Evolutionary conservation across 2,113 vertebrate species (phyloP).

Genomic region (Cyphomyrus plagiostoma): DNA sequence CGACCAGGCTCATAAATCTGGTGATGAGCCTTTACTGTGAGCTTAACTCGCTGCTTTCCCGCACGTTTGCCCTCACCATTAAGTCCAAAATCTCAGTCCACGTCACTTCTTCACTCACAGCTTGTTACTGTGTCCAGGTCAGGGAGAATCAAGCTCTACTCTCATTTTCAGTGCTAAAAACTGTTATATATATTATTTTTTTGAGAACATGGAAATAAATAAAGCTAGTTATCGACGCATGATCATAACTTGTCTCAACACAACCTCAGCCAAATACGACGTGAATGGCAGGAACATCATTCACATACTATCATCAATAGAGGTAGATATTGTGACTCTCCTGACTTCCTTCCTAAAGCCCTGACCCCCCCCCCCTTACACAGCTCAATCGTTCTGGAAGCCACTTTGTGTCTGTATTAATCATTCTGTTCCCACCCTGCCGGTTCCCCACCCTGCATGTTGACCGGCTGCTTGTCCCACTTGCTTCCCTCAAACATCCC

Average conservation of each 20-base stretch:
- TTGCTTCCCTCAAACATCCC: not conserved
- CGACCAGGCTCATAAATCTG: not conserved
- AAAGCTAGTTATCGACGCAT: not conserved
- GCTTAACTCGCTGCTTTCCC: not conserved
- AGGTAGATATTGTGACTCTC: not conserved
- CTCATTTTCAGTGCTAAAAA: not conserved
- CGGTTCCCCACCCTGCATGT: not conserved
- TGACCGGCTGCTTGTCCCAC: not conserved
- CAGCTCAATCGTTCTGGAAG: not conserved
- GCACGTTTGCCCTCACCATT: not conserved
- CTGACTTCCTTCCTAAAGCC: not conserved
- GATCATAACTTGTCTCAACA: not conserved
- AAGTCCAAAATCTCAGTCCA: not conserved
- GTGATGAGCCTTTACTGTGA: not conserved
- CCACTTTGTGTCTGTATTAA: not conserved
- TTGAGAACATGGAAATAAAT: not conserved
- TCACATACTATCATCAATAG: not conserved
- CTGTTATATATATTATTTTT: not conserved
- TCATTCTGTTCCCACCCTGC: not conserved
- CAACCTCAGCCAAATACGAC: not conserved
- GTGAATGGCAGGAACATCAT: not conserved
- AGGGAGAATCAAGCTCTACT: not conserved
- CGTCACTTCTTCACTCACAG: not conserved
- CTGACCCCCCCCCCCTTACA: not conserved
- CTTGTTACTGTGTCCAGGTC: not conserved